Conservation (phyloP, 2,888 invertebrate species). For the Venusia cambrica region DNA sequence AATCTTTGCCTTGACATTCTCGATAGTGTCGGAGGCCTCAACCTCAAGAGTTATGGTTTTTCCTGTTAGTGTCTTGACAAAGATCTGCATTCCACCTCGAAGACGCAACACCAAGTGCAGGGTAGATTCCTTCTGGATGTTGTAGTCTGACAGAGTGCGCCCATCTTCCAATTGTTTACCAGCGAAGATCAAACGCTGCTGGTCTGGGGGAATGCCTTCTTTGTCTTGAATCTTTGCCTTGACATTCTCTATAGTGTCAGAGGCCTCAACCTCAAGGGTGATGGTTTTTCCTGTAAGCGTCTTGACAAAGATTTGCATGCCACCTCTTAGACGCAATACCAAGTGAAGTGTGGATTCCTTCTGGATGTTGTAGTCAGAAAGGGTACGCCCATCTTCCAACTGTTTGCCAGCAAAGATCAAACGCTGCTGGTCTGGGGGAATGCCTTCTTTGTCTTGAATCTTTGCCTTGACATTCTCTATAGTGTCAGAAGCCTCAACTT, state of each 20-base stretch:
- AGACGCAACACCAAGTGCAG: constrained; percentile 54
- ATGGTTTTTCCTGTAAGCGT: constrained; percentile 58
- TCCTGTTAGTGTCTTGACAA: constrained; percentile 57
- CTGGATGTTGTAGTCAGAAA: constrained; percentile 60
- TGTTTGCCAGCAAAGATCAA: constrained; percentile 60
- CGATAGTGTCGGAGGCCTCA: constrained; percentile 55
- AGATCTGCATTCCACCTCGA: constrained; percentile 64
- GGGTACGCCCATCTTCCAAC: constrained; percentile 55
- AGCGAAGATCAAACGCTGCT: constrained; percentile 58
- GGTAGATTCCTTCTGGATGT: constrained; percentile 58
- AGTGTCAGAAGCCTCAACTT: constrained; percentile 56
- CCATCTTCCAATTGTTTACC: constrained; percentile 60
- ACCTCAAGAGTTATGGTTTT: constrained; percentile 59
- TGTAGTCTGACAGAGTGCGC: constrained; percentile 55
- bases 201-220: constrained; percentile 61
- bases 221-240: constrained; percentile 68
- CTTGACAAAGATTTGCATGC: constrained; percentile 62
- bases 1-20: constrained; percentile 62
- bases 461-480: constrained; percentile 62
- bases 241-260: constrained; percentile 64
- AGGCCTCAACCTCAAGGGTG: constrained; percentile 55
- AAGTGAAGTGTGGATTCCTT: constrained; percentile 56
- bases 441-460: constrained; percentile 62
- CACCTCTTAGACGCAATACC: constrained; percentile 55
- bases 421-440: constrained; percentile 59